Evolutionary conservation across 2,888 invertebrate genomes (phyloP), one percentile per base, ranked within the genome.

Genomic region (Leptopilina syphax): DNA sequence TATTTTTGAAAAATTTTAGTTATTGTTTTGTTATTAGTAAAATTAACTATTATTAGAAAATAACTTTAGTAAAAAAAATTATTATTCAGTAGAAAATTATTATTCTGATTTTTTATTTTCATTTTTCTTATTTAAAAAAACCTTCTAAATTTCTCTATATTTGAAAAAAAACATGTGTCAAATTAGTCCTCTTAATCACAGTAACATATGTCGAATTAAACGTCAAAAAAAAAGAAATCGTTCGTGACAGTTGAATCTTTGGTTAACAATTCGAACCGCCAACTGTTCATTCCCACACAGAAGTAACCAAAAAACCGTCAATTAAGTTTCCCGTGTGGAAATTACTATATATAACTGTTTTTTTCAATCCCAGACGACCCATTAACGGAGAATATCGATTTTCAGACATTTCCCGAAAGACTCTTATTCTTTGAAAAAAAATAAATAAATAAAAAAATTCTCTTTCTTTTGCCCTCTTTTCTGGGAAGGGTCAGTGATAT

Each of bases 351-450:
- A 44, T 18, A 18, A 18, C 18, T 18, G 18, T 18, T 83, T 81
- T 79, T 57, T 80, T 77, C 63, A 77, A 80, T 78, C 79, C 79
- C 80, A 70, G 67, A 70, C 79, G 81, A 78, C 82, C 78, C 80
- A 82, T 83, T 83, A 83, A 77, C 47, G 78, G 77, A 34, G 76
- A 65, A 18, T 81, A 79, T 79, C 80, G 80, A 83, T 83, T 78
- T 80, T 80, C 80, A 80, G 79, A 41, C 78, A 65, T 80, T 78
- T 78, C 63, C 80, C 80, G 77, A 79, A 73, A 44, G 44, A 44
- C 44, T 34, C 44, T 34, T 34, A 34, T 34, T 34, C 34, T 34
- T 4, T 18, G 18, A 18, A 34, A 34, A 34, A 34, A 34, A 34
- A 34, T 2, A 34, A 34, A 34, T 34, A 27, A 2, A 27, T 27